phyloP scores from a whole-genome alignment of 1,140 invertebrate species.

The Eriosoma lanigerum region DNA sequence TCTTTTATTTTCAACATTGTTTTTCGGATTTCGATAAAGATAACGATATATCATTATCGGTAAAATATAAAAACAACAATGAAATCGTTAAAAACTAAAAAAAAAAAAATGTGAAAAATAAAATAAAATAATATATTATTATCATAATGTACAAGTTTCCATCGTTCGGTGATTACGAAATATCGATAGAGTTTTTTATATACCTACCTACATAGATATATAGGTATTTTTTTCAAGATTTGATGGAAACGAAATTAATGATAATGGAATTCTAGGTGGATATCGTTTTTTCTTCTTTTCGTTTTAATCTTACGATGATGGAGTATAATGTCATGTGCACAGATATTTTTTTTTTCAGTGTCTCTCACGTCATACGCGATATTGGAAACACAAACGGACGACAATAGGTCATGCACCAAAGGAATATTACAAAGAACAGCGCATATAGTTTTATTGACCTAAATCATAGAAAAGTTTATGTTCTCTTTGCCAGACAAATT shows the following conservation, averaged over 20 bases:
- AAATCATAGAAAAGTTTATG: no score
- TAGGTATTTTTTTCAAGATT: slow-evolving; percentile 4
- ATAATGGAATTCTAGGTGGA: slow-evolving; percentile 3
- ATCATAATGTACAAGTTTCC: no score
- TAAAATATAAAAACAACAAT: no score
- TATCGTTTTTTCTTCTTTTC: neutral
- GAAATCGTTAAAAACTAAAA: no score
- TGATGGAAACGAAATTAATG: slow-evolving; percentile 30
- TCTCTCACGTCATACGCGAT: neutral
- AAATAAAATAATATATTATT: no score
- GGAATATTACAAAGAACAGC: neutral
- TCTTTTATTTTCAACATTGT: no score
- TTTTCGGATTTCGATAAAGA: no score
- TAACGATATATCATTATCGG: no score
- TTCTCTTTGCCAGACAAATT: no score
- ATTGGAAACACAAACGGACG: neutral
- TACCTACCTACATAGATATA: neutral
- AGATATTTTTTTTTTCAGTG: neutral
- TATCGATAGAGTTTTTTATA: neutral
- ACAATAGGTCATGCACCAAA: neutral
- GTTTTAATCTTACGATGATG: neutral
- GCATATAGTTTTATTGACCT: slow-evolving; percentile 13
- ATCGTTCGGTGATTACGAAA: neutral
- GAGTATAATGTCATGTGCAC: slow-evolving; percentile 12
- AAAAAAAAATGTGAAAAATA: no score